phyloP scores from a whole-genome alignment of 2,797 vertebrate genomes.

The Apogon talboti region DNA sequence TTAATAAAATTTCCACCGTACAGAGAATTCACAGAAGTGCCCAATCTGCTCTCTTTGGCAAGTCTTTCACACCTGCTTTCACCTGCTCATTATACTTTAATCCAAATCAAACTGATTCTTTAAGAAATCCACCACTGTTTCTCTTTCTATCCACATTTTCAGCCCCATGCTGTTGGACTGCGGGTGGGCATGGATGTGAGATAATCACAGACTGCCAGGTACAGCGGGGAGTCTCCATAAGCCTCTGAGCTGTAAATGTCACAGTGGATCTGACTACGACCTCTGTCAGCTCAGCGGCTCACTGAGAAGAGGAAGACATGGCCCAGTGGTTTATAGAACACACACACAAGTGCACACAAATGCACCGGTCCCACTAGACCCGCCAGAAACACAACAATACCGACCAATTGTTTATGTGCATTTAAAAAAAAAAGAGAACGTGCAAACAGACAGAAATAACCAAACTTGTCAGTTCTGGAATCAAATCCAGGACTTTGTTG shows the following conservation, averaged over 20 bases:
- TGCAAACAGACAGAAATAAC: too few relatives aligned
- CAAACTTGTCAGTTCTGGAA: too few relatives aligned
- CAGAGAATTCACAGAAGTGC: slow-evolving; percentile 4
- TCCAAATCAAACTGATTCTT: slow-evolving; percentile 4
- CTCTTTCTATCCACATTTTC: slow-evolving; percentile 34
- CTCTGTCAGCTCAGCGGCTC: slow-evolving; percentile 54
- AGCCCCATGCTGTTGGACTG: slow-evolving; percentile 12
- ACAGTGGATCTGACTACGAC: slow-evolving; percentile 53
- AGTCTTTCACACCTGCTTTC: slow-evolving; percentile 15
- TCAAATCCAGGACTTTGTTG: too few relatives aligned
- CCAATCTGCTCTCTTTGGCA: slow-evolving; percentile 14
- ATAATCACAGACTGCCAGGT: slow-evolving; percentile 60
- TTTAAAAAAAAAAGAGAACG: too few relatives aligned
- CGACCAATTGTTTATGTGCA: too few relatives aligned
- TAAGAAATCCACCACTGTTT: slow-evolving; percentile 25
- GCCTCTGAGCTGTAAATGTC: slow-evolving; percentile 71
- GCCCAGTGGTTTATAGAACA: slow-evolving; percentile 32
- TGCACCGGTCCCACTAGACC: too few relatives aligned
- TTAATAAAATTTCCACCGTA: slow-evolving; percentile 3
- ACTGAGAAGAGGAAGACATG: slow-evolving; percentile 44
- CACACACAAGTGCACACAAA: background rate
- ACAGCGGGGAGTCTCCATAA: slow-evolving; percentile 55
- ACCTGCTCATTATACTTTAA: slow-evolving; percentile 18
- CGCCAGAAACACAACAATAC: too few relatives aligned
- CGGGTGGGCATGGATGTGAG: slow-evolving; percentile 23